A percentile compares a stretch with the other conserved stretches of the same genome.
Evolutionary conservation across 1,140 invertebrate species (phyloP).

Genomic region (Calliopsis andreniformis): DNA sequence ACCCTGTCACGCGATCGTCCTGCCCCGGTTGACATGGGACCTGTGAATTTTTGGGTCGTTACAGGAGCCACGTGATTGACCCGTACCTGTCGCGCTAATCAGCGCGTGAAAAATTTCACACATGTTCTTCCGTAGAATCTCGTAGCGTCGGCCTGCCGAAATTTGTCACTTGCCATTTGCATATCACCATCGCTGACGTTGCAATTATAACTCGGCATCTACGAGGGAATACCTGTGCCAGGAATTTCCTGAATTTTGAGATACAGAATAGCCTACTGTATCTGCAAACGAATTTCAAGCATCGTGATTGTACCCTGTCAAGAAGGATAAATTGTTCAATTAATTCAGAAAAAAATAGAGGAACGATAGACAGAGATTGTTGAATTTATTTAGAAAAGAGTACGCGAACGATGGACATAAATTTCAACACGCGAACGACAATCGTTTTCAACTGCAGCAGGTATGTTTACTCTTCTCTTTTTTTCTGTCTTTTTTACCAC

Average conservation of each 20-base stretch:
- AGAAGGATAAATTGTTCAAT: too few species aligned
- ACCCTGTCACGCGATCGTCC: slow-evolving; percentile 45
- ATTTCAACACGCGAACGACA: not conserved
- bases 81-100: slow-evolving; percentile 14
- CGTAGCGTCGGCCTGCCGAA: not conserved
- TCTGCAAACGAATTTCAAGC: too few species aligned
- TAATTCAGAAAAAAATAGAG: too few species aligned
- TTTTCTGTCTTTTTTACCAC: not conserved
- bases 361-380: not conserved
- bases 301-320: too few species aligned
- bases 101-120: slow-evolving; percentile 11
- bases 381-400: too few species aligned
- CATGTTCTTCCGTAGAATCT: not conserved
- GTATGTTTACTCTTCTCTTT: slow-evolving; percentile 19
- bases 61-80: slow-evolving; percentile 18
- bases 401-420: not conserved
- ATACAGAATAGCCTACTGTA: not conserved
- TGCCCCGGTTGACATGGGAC: slow-evolving; percentile 3
- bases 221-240: not conserved
- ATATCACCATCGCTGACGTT: slow-evolving; percentile 6
- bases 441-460: slow-evolving; percentile 9
- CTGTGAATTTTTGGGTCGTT: slow-evolving; percentile 47
- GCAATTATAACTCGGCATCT: not conserved
- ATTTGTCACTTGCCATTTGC: slow-evolving; percentile 9
- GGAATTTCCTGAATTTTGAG: not conserved